These are phyloP conservation scores for Ciconia stormi DNA, from an alignment of 2,113 vertebrate species.

Conservation along the genomic window DNA sequence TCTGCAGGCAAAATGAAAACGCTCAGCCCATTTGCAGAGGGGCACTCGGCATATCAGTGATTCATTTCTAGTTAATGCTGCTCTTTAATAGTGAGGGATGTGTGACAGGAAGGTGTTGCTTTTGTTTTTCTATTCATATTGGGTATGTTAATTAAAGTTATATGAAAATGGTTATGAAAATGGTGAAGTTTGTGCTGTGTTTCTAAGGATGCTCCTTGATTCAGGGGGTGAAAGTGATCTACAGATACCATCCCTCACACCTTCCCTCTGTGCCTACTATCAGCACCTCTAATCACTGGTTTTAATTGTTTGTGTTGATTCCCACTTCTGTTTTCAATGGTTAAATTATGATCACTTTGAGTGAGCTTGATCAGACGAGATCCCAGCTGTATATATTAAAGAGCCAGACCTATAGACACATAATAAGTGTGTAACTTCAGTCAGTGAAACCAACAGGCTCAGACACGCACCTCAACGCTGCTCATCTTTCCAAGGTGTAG, in stretches of 20 bases:
- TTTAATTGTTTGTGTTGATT: neutral
- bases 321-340: neutral
- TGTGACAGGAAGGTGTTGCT: neutral
- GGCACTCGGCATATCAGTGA: neutral
- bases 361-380: neutral
- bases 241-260: neutral
- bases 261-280: neutral
- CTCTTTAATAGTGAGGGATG: neutral
- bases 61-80: constrained; percentile 4
- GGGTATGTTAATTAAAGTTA: neutral
- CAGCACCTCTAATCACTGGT: neutral
- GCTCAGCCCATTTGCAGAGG: constrained; percentile 42
- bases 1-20: neutral
- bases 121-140: neutral
- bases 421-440: neutral
- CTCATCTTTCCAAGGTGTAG: neutral
- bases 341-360: neutral
- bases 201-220: neutral
- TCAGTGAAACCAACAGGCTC: neutral
- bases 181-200: neutral
- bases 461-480: neutral
- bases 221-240: neutral
- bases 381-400: neutral
- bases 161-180: neutral
- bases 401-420: neutral